Conservation (phyloP, 1,140 invertebrate genomes). For the Grapholita molesta region DNA sequence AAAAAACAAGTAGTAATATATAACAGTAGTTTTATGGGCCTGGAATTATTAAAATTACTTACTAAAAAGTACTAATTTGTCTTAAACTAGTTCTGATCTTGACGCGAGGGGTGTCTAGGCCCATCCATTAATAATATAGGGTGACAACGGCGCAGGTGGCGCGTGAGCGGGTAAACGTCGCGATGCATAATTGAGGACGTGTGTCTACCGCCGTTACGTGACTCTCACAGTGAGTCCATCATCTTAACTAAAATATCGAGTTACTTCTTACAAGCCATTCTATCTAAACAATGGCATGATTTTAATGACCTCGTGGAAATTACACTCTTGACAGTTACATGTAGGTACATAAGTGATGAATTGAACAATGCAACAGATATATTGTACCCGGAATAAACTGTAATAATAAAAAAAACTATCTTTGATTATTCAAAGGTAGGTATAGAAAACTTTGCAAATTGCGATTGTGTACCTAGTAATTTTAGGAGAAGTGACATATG, state of each 20-base stretch:
- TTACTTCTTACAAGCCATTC: neutral
- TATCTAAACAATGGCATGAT: too few species aligned
- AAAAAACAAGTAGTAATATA: too few species aligned
- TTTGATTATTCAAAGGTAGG: too few species aligned
- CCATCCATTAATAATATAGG: constrained; percentile 65
- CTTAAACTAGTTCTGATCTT: constrained; percentile 1
- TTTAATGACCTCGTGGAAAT: neutral
- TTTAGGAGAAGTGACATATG: too few species aligned
- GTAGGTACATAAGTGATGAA: too few species aligned
- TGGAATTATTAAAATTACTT: neutral
- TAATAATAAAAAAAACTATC: too few species aligned
- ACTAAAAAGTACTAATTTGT: neutral
- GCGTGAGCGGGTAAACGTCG: constrained; percentile 52
- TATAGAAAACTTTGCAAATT: too few species aligned
- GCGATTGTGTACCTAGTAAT: too few species aligned
- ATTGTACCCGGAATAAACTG: too few species aligned
- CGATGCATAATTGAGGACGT: constrained; percentile 69
- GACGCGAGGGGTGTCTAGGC: constrained; percentile 2
- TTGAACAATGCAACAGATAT: too few species aligned
- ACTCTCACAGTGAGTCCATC: constrained; percentile 39
- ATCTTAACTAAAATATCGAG: constrained; percentile 23
- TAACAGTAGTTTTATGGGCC: neutral
- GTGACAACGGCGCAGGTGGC: constrained; percentile 66
- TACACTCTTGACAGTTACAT: too few species aligned
- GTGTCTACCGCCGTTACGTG: constrained; percentile 49